These are phyloP conservation scores for Entomobrya multifasciata DNA, from an alignment of 2,888 invertebrate species.

Conservation along the genomic window DNA sequence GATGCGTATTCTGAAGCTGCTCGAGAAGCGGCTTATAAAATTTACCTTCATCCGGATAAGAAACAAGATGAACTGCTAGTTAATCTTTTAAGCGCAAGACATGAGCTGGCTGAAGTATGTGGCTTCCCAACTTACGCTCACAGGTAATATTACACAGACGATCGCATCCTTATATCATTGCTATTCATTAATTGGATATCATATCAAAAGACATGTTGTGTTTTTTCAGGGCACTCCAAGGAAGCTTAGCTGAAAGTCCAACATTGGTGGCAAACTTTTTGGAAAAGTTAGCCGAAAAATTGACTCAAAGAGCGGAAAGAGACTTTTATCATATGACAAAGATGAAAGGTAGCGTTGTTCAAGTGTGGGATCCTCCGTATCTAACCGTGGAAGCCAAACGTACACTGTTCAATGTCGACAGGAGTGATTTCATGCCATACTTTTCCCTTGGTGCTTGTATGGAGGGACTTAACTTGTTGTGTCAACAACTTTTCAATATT, in stretches of 20 bases:
- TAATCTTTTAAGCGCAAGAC: constrained; percentile 88
- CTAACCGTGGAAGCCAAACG: constrained; percentile 89
- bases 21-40: constrained; percentile 93
- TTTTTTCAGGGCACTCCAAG: constrained; percentile 89
- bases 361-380: constrained; percentile 93
- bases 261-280: constrained; percentile 90
- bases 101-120: constrained; percentile 91
- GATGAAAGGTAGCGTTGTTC: constrained; percentile 85
- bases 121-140: constrained; percentile 95
- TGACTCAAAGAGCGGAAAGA: constrained; percentile 86
- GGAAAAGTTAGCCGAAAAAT: constrained; percentile 87
- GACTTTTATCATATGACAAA: constrained; percentile 89
- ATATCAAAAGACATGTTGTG: no score
- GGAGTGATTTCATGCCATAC: constrained; percentile 89
- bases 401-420: constrained; percentile 85
- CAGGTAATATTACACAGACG: constrained; percentile 83
- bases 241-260: constrained; percentile 92
- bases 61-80: constrained; percentile 89
- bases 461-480: constrained; percentile 97
- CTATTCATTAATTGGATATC: no score
- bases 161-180: no score
- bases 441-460: constrained; percentile 97
- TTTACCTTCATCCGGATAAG: constrained; percentile 90
- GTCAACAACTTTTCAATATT: constrained; percentile 91
- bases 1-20: constrained; percentile 90